These are phyloP conservation scores for Orthosia gothica DNA, from an alignment of 2,888 invertebrate genomes.

Conservation along the genomic window DNA sequence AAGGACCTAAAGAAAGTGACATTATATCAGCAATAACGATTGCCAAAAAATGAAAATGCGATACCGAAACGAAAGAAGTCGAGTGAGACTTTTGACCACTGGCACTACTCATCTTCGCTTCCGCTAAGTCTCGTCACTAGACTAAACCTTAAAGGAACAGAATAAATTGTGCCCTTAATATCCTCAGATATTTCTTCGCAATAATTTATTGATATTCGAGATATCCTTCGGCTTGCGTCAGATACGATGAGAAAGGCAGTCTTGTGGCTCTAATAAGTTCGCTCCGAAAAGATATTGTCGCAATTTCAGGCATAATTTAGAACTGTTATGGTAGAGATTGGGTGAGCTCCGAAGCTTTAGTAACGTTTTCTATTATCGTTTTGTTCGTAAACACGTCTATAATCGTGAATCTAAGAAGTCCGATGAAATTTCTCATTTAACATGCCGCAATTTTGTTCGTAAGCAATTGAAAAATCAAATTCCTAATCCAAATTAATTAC, in stretches of 20 bases:
- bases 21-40: no score
- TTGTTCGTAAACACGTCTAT: background rate
- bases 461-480: no score
- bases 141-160: constrained; percentile 2
- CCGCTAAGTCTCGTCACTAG: background rate
- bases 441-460: no score
- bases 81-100: background rate
- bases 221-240: constrained; percentile 23
- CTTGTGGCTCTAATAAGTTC: constrained; percentile 16
- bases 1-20: no score
- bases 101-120: no score
- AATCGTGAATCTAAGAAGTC: no score
- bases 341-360: background rate
- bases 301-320: constrained; percentile 23
- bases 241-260: constrained; percentile 19
- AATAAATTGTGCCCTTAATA: constrained; percentile 31
- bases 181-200: constrained; percentile 37
- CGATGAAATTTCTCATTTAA: no score
- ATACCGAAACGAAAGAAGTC: no score
- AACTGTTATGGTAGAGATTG: constrained; percentile 6
- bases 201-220: constrained; percentile 50
- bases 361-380: background rate
- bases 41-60: no score
- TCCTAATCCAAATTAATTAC: no score
- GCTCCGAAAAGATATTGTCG: constrained; percentile 2